These are phyloP conservation scores for Zaprionus ghesquierei DNA, from an alignment of 1,140 invertebrate species.

Conservation along the genomic window DNA sequence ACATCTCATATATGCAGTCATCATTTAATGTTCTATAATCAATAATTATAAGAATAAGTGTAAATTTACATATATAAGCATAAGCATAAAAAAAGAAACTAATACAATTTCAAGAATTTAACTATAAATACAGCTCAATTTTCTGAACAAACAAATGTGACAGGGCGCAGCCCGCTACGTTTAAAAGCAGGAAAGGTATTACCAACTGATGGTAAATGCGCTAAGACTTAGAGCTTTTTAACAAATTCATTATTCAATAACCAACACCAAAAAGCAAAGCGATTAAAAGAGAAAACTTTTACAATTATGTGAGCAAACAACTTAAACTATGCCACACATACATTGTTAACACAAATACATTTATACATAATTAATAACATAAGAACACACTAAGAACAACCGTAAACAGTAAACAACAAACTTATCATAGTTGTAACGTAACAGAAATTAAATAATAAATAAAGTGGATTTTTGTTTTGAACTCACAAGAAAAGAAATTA, in stretches of 20 bases:
- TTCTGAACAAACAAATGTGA: not conserved
- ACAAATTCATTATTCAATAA: not conserved
- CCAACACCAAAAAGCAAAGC: conserved; percentile 21
- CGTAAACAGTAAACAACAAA: conserved; percentile 22
- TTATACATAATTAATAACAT: not conserved
- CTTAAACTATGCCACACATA: not conserved
- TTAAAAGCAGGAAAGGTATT: not conserved
- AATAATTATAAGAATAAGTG: not conserved
- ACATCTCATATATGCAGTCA: no score
- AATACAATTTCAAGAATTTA: not conserved
- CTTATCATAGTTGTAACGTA: conserved; percentile 33
- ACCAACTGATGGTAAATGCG: no score
- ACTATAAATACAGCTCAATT: not conserved
- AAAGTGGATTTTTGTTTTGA: conserved; percentile 77
- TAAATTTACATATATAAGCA: not conserved
- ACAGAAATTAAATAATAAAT: conserved; percentile 66
- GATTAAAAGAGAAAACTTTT: conserved; percentile 24
- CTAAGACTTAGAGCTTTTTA: not conserved
- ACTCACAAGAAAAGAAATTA: conserved; percentile 84
- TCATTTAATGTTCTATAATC: not conserved
- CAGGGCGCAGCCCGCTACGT: not conserved
- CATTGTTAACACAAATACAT: not conserved
- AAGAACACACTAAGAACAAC: not conserved
- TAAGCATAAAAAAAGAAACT: not conserved
- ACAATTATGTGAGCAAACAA: conserved; percentile 10